phyloP scores from a whole-genome alignment of 1,140 invertebrate species.

The Apis cerana region DNA sequence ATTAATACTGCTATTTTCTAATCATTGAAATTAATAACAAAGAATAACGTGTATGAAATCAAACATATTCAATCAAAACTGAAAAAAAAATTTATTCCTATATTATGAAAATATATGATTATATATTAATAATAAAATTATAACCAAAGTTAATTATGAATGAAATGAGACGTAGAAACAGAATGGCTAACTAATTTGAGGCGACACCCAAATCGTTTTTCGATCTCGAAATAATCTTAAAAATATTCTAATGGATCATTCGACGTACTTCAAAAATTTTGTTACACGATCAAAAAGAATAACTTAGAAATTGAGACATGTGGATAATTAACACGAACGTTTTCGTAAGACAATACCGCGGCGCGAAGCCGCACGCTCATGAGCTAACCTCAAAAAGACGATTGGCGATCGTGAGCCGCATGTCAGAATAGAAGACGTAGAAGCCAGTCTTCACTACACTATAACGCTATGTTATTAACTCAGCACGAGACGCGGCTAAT shows the following conservation, averaged over 20 bases:
- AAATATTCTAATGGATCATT: not conserved
- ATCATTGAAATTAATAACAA: not conserved
- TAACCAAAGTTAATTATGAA: not conserved
- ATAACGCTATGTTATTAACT: slow-evolving; percentile 24
- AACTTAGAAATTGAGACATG: not conserved
- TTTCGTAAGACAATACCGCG: not conserved
- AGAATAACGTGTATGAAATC: not conserved
- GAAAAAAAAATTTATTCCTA: not conserved
- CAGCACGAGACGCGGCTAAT: slow-evolving; percentile 34
- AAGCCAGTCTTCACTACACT: slow-evolving; percentile 31
- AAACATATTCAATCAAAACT: not conserved
- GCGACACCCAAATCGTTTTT: slow-evolving; percentile 2
- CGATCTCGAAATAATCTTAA: not conserved
- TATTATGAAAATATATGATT: not conserved
- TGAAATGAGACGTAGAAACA: not conserved
- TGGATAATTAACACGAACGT: not conserved
- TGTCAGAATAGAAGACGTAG: slow-evolving; percentile 10
- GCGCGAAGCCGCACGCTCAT: slow-evolving; percentile 2
- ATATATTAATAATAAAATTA: slow-evolving; percentile 5
- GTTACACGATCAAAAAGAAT: not conserved
- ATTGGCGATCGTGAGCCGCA: slow-evolving; percentile 19
- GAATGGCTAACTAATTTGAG: not conserved
- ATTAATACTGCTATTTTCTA: not conserved
- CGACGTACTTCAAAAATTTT: not conserved
- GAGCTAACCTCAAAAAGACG: slow-evolving; percentile 46